phyloP scores from a whole-genome alignment of 2,888 invertebrate genomes.

The Balanococcus diminutus region DNA sequence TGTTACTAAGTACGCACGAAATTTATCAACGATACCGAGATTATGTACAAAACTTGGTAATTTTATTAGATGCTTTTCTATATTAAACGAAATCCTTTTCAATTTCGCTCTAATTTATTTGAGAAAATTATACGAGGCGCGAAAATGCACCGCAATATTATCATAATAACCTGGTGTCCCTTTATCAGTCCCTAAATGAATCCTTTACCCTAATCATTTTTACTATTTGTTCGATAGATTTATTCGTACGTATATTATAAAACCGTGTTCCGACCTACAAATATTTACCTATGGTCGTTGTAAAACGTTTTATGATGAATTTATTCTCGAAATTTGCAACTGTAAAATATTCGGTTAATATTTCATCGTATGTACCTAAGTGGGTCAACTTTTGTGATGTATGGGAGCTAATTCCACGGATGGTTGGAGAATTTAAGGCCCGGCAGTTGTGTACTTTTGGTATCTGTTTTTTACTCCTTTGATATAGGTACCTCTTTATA shows the following conservation, averaged over 20 bases:
- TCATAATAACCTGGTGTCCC: background rate
- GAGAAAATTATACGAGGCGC: slow-evolving; percentile 5
- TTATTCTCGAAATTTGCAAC: background rate
- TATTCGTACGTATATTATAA: background rate
- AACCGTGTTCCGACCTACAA: background rate
- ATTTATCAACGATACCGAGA: slow-evolving; percentile 11
- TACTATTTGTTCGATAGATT: slow-evolving; percentile 1
- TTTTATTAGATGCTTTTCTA: slow-evolving; percentile 5
- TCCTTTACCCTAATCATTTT: slow-evolving; percentile 5
- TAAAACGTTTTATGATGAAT: background rate
- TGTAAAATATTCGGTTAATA: background rate
- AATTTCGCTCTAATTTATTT: background rate
- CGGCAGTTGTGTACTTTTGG: background rate
- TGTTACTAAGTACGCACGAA: slow-evolving; percentile 10
- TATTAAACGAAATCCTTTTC: slow-evolving; percentile 5
- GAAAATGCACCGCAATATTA: background rate
- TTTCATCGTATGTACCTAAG: background rate
- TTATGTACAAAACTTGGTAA: background rate
- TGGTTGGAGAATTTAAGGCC: background rate
- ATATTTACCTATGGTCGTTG: background rate
- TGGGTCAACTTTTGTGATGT: background rate
- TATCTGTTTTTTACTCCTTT: background rate
- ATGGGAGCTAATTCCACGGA: background rate
- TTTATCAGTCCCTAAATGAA: background rate
- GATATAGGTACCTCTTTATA: too few species aligned